Percentiles rank a stretch among this genome's conserved stretches.
phyloP scores from a whole-genome alignment of 2,113 vertebrate species.

The Rhynchomys soricoides region DNA sequence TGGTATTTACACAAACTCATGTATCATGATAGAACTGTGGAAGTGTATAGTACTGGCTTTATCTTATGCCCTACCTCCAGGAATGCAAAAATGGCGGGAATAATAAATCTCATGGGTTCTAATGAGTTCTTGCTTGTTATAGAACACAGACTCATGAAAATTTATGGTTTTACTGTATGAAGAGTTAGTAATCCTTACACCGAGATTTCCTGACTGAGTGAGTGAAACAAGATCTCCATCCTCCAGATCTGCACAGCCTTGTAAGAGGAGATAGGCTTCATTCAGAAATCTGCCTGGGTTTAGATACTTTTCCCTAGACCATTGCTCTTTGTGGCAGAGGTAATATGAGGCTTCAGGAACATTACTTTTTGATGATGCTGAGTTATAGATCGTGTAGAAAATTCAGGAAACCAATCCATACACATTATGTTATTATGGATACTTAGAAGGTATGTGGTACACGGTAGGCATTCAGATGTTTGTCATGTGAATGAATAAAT shows the following conservation, averaged over 20 bases:
- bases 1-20: background rate
- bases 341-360: background rate
- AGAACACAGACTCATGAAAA: background rate
- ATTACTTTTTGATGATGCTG: slow-evolving; percentile 12
- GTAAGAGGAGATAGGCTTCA: background rate
- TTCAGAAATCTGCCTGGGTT: background rate
- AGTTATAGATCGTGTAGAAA: background rate
- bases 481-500: background rate
- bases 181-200: background rate
- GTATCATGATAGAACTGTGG: background rate
- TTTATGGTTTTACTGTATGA: background rate
- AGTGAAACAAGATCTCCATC: background rate
- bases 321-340: background rate
- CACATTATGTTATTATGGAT: background rate
- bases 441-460: background rate
- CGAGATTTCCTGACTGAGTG: background rate
- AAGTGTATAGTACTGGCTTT: background rate
- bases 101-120: background rate
- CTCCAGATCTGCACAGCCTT: background rate
- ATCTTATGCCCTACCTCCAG: background rate
- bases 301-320: background rate
- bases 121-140: background rate
- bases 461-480: background rate
- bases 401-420: background rate
- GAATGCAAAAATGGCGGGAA: background rate